Evolutionary conservation across 2,113 vertebrate species (phyloP), one percentile per base, ranked within the genome.

Genomic region (Grallaria varia): DNA sequence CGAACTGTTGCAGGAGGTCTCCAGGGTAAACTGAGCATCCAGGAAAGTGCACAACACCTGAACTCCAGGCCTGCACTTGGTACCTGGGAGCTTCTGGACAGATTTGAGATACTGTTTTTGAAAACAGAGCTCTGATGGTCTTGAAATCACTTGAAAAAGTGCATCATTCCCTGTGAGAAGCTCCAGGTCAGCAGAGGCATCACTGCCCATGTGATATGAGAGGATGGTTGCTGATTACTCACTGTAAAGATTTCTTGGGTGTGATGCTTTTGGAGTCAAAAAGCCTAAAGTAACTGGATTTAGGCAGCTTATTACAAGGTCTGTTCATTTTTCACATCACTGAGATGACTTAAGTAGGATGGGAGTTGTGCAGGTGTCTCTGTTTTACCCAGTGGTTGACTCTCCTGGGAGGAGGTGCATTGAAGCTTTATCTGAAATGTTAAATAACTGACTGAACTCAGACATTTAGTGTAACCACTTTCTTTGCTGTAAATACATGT

Each of bases 201-300:
- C 24, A 22, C 75, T 89, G 53, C 75, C 71, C 49, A 12, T 30
- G 60, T 37, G 88, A 44, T 53, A 17, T 63, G 59, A 63, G 49
- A 85, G 80, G 88, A 85, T 69, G 64, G 66, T 89, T 80, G 75
- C 91, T 39, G 49, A 39, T 68, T 49, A 25, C 37, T 87, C 62
- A 33, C 45, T 95, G 42, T 93, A 84, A 69, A 87, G 56, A 42
- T 67, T 59, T 71, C 78, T 73, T 85, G 80, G 88, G 71, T 64
- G 59, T 89, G 91, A 74, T 93, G 76, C 76, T 91, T 93, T 86
- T 91, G 84, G 91, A 89, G 50, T 89, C 24, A 78, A 74, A 93
- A 63, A 90, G 15, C 62, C 67, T 69, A 19, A 74, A 89, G 55
- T 53, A 58, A 39, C 66, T 69, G 80, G 49, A 64, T 23, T 91